Conservation (phyloP, 2,888 invertebrate species). For the Eilema caniola region DNA sequence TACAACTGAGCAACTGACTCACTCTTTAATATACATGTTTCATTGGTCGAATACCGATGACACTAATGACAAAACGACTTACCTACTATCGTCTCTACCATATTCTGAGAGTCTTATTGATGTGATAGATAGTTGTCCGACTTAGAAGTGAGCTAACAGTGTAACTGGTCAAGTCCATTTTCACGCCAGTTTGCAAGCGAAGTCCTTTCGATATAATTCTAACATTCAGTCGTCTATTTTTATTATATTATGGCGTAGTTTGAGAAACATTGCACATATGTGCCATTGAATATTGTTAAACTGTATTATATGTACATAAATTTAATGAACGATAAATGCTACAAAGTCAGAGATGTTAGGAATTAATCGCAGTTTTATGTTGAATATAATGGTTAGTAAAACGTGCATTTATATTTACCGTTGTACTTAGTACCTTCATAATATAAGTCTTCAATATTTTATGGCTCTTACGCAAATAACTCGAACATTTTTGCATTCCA, state of each 20-base stretch:
- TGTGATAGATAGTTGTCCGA: background rate
- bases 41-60: background rate
- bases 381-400: background rate
- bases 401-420: background rate
- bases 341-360: background rate
- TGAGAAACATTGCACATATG: background rate
- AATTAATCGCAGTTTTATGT: background rate
- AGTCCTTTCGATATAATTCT: background rate
- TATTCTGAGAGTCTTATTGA: background rate
- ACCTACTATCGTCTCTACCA: background rate
- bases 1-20: constrained; percentile 1
- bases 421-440: constrained; percentile 11
- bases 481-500: constrained; percentile 12
- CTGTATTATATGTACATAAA: too few relatives aligned
- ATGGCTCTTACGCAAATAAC: constrained; percentile 8
- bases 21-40: too few relatives aligned
- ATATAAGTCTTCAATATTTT: background rate
- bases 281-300: too few relatives aligned
- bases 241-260: background rate
- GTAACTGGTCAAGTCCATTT: background rate
- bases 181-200: background rate
- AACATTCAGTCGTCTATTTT: background rate
- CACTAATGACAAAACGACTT: background rate
- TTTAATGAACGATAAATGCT: too few relatives aligned
- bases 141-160: background rate